Base-by-base conservation (phyloP, 1,140 invertebrate genomes). In the Centruroides sculpturatus region DNA sequence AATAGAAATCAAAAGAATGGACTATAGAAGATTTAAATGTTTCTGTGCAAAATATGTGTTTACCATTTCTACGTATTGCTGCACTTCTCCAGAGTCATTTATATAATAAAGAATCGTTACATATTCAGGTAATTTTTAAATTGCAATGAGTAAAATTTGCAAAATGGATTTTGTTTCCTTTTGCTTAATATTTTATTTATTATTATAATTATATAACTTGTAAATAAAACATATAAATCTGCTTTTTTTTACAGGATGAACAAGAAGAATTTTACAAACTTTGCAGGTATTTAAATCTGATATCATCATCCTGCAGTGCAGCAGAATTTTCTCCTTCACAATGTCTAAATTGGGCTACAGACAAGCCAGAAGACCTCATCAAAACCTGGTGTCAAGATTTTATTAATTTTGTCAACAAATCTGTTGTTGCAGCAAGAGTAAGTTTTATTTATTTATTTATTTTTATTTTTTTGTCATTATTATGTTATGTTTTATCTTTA, bases 21-120 rank as follows among this genome's bases (percentile, higher is more conserved):
- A 36, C 70, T 70, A 52, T 71, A 70, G 71, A 71, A 69, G 12
- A 13, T 64, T 73, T 71, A 64, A 79, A 74, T 70, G 70, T 72
- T 56, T 73, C 87, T 77, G 76, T 94, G 53, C 83, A 90, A 73
- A 80, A 82, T 52, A 68, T 88, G 35, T 86, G 87, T 68, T 71
- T 96, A 61, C 89, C 88, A 5, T 96, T 88, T 72, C 71, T 97
- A 55, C 79, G 89, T 35, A 80, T 93, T 53, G 85, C 89, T 0
- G 81, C 89, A 3, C 73, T 95, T 4, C 74, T 96, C 35, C 81
- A 87, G 59, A 84, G 89, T 74, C 89, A 95, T 75, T 73, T 95
- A 50, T 93, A 92, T 74, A 82, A 84, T 52, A 81, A 86, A 69
- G 79, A 83, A n/a, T 75, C 91, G 67, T 88, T 89, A 0, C 77